phyloP scores from a whole-genome alignment of 2,888 invertebrate genomes.

The Apocheima hispidaria region DNA sequence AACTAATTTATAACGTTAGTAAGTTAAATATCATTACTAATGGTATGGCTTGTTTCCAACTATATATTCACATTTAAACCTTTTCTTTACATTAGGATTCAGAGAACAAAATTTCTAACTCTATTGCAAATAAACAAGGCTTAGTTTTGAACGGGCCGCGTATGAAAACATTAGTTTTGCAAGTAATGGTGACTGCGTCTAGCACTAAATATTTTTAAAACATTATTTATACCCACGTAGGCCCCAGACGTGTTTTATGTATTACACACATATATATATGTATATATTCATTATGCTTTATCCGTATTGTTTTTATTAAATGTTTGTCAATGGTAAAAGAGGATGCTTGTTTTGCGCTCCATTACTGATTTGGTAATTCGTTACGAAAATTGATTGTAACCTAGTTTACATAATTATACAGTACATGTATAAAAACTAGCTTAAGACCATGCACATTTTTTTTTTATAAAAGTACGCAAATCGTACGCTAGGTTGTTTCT shows the following conservation, averaged over 20 bases:
- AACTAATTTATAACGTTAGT: background rate
- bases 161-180: conserved; percentile 22
- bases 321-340: background rate
- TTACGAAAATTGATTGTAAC: background rate
- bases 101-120: conserved; percentile 12
- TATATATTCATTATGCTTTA: background rate
- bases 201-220: conserved; percentile 1
- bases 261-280: too few species aligned
- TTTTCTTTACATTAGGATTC: conserved; percentile 12
- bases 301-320: background rate
- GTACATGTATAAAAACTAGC: too few species aligned
- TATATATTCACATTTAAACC: conserved; percentile 11
- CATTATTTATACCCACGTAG: background rate
- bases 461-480: background rate
- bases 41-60: conserved; percentile 25
- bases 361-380: too few species aligned
- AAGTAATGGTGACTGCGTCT: conserved; percentile 33
- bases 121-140: conserved; percentile 30
- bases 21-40: conserved; percentile 11
- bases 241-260: background rate
- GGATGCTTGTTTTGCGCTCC: background rate
- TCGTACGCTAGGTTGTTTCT: conserved; percentile 1
- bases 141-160: conserved; percentile 21
- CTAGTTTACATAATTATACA: too few species aligned
- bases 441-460: too few species aligned